These are phyloP conservation scores for Noctua comes DNA, from an alignment of 2,888 invertebrate genomes.

Conservation along the genomic window DNA sequence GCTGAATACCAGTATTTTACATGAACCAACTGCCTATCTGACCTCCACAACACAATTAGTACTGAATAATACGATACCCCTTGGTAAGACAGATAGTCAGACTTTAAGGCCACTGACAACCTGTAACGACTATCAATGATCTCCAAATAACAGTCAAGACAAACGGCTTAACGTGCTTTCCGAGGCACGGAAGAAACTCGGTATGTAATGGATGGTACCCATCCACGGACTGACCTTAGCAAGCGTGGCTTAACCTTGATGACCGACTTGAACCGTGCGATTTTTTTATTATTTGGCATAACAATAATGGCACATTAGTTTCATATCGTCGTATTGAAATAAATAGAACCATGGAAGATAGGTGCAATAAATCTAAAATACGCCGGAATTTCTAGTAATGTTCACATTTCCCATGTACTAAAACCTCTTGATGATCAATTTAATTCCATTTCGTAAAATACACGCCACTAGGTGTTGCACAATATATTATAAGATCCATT, in stretches of 20 bases:
- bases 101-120: not conserved
- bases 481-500: conserved; percentile 58
- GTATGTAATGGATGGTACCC: not conserved
- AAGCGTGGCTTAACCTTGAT: not conserved
- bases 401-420: not conserved
- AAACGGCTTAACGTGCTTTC: no score
- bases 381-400: not conserved
- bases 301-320: not conserved
- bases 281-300: not conserved
- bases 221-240: not conserved
- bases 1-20: no score
- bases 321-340: not conserved
- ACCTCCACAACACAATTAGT: no score
- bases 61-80: no score
- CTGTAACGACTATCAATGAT: not conserved
- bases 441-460: conserved; percentile 31
- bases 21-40: no score
- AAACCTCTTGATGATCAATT: conserved; percentile 14
- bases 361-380: not conserved
- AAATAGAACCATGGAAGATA: not conserved
- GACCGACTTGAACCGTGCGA: not conserved
- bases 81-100: not conserved
- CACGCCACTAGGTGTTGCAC: conserved; percentile 33
- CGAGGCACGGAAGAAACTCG: not conserved
- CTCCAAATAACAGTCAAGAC: not conserved